Evolutionary conservation across 2,113 vertebrate genomes (phyloP).

Genomic region (Setophaga coronata): DNA sequence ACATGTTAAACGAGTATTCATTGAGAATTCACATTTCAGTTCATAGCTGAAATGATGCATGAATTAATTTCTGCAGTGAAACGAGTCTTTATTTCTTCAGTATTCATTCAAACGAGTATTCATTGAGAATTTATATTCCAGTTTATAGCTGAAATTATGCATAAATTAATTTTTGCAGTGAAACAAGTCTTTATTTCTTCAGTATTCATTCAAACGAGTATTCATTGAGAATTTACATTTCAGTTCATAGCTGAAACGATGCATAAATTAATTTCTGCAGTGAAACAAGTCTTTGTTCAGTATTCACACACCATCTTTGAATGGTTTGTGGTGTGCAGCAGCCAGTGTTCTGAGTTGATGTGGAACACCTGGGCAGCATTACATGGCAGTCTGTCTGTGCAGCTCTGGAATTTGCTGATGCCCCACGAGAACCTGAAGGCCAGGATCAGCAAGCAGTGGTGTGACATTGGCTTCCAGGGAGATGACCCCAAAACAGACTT

Average conservation of each 20-base stretch:
- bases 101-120: neutral
- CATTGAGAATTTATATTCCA: neutral
- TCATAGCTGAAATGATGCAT: neutral
- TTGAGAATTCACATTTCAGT: neutral
- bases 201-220: too few relatives aligned
- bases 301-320: too few relatives aligned
- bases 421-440: constrained; percentile 85
- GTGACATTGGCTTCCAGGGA: constrained; percentile 96
- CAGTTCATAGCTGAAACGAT: too few relatives aligned
- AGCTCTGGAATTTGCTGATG: constrained; percentile 97
- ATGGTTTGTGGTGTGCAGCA: neutral
- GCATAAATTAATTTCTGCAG: too few relatives aligned
- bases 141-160: neutral
- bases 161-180: neutral
- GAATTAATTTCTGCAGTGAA: neutral
- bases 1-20: rapidly evolving
- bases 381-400: constrained; percentile 55
- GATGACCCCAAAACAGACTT: constrained; percentile 99
- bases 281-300: too few relatives aligned
- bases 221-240: too few relatives aligned
- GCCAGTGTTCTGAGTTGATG: neutral
- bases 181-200: neutral
- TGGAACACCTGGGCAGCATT: too few relatives aligned
- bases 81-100: neutral
- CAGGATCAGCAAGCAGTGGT: constrained; percentile 96